Base-by-base conservation (phyloP, 2,797 vertebrate species). In the Enteromius unitaeniatus region DNA sequence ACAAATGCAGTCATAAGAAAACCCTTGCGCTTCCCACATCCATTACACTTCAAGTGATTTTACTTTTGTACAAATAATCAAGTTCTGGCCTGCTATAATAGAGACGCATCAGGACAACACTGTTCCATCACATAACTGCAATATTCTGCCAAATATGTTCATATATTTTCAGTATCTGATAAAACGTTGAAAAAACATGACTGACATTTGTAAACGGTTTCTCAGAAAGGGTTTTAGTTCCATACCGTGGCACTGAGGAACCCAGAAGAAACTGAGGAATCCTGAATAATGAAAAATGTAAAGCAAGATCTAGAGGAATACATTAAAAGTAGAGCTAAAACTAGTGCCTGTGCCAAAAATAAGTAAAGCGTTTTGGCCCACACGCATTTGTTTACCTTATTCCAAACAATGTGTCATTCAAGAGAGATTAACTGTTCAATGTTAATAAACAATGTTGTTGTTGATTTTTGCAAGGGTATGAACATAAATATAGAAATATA, bases 121-220 rank as follows among this genome's bases (percentile, higher is more conserved):
- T 70, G 37, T n/a, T 68, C 62, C 40, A 76, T 75, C 23, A 84
- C 69, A 42, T 70, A n/a, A 83, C 65, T 23, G 62, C 75, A 78
- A 75, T 65, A 79, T 72, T 75, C 15, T 42, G 26, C 34, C 17
- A 77, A 70, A 70, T 64, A 40, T 79, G 67, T 85, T 74, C 62
- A 74, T 78, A 70, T 78, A 26, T 64, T 80, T 55, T 77, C 60
- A 75, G 74, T 19, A n/a, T 67, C 62, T 31, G 19, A 37, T 70
- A 28, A 62, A 64, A 64, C 1, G 5, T 64, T 14, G 2, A 64
- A 28, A 64, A 14, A 64, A 60, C 5, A 11, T 60, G 9, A 26
- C 21, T 62, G 23, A 9, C 8, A 42, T 55, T 55, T 55, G 8
- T 55, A 10, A n/a, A 55, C 53, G 1, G 53, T 55, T n/a, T 19